These are phyloP conservation scores for Drosophila monieri DNA, from an alignment of 2,888 invertebrate species.

Conservation along the genomic window DNA sequence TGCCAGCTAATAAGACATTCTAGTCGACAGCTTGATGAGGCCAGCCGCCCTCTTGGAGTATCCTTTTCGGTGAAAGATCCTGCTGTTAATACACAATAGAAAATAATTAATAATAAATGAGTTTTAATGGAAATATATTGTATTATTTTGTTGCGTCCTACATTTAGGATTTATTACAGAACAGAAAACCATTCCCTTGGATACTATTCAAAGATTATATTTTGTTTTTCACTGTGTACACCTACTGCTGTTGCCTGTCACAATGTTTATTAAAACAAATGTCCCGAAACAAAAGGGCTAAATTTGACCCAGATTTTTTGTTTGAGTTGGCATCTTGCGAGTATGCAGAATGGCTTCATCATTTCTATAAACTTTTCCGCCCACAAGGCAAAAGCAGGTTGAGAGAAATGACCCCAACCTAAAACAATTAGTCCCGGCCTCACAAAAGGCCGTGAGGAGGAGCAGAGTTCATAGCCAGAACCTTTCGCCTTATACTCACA, in stretches of 20 bases:
- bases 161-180: too few species aligned
- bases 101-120: background rate
- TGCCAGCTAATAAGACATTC: slow-evolving; percentile 76
- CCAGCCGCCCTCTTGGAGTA: slow-evolving; percentile 33
- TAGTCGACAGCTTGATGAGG: slow-evolving; percentile 71
- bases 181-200: too few species aligned
- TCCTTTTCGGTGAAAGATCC: slow-evolving; percentile 34
- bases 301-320: slow-evolving; percentile 71
- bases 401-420: slow-evolving; percentile 29
- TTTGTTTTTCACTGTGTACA: slow-evolving; percentile 26
- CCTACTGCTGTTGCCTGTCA: slow-evolving; percentile 66
- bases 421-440: slow-evolving; percentile 61
- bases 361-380: slow-evolving; percentile 68
- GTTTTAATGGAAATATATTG: background rate
- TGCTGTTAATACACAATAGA: slow-evolving; percentile 41
- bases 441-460: slow-evolving; percentile 17
- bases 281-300: slow-evolving; percentile 62
- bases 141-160: too few species aligned
- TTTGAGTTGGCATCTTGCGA: slow-evolving; percentile 34
- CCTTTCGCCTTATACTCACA: slow-evolving; percentile 9
- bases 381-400: slow-evolving; percentile 28
- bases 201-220: background rate
- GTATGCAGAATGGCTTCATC: slow-evolving; percentile 65
- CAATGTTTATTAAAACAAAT: slow-evolving; percentile 79
- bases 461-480: slow-evolving; percentile 62